phyloP scores from a whole-genome alignment of 2,888 invertebrate genomes.

The Clivina fossor region DNA sequence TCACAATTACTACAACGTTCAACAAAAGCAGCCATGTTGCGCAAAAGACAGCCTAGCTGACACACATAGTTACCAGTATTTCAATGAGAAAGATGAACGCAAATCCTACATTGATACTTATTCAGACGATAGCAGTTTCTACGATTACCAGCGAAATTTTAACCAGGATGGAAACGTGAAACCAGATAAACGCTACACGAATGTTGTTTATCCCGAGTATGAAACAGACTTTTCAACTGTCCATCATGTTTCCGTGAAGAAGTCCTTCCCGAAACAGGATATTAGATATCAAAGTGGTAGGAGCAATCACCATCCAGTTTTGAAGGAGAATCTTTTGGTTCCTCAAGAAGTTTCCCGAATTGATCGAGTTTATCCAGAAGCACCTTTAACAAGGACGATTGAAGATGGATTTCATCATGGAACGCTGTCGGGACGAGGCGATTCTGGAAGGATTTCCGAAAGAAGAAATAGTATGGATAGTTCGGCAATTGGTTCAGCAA shows the following conservation, averaged over 20 bases:
- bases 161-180: background rate
- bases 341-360: slow-evolving; percentile 13
- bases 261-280: slow-evolving; percentile 24
- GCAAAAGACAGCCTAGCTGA: slow-evolving; percentile 25
- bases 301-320: slow-evolving; percentile 9
- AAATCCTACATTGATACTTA: slow-evolving; percentile 20
- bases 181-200: slow-evolving; percentile 1
- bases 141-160: slow-evolving; percentile 24
- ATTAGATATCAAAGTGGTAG: slow-evolving; percentile 18
- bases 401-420: slow-evolving; percentile 18
- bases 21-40: slow-evolving; percentile 13
- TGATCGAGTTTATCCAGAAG: slow-evolving; percentile 28
- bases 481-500: slow-evolving; percentile 53
- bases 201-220: slow-evolving; percentile 16
- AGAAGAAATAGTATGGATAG: slow-evolving; percentile 51
- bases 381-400: slow-evolving; percentile 18
- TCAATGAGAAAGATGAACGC: slow-evolving; percentile 23
- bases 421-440: slow-evolving; percentile 16
- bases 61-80: slow-evolving; percentile 30
- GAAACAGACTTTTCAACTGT: slow-evolving; percentile 27
- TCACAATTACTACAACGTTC: slow-evolving; percentile 30
- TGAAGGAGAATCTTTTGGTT: slow-evolving; percentile 24
- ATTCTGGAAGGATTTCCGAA: slow-evolving; percentile 42
- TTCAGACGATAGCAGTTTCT: slow-evolving; percentile 21
- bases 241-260: slow-evolving; percentile 10